Evolutionary conservation across 2,113 vertebrate species (phyloP), one percentile per base, ranked within the genome.

Genomic region (Dipodomys spectabilis): DNA sequence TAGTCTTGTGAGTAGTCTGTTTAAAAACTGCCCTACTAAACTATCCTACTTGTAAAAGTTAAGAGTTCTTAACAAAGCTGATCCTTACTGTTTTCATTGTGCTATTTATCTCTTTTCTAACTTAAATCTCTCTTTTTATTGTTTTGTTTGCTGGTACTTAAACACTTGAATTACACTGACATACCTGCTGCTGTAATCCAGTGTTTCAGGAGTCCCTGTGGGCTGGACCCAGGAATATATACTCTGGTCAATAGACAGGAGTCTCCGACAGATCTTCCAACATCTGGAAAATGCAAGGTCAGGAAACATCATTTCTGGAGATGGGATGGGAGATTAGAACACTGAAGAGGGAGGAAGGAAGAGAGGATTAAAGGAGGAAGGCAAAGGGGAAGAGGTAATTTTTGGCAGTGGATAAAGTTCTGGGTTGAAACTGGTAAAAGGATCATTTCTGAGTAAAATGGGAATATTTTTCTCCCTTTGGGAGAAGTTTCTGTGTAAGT

Each of bases 261-360:
- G 44, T 83, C 79, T 96, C 90, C 92, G 79, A 77, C 85, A 95
- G 65, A 96, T 97, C 75, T 92, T 92, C n/a, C 53, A 88, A 28
- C 72, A 95, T 18, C 64, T 97, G 86, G 88, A 97, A 80, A 95
- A 39, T 81, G 69, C 91, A 92, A 97, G 97, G 96, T 97, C 71
- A 94, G 94, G 30, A 23, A 78, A 84, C 27, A 18, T 60, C 45
- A 13, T 86, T 92, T 94, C 83, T 60, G 18, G 78, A 35, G 82
- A 22, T n/a, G 25, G n/a, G 12, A 13, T 5, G 94, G 20, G 81
- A 92, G 69, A 11, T 25, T 64, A 89, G 69, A 86, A n/a, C 2
- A 71, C 53, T 69, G 60, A 86, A 57, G 44, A 67, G n/a, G n/a
- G 13, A 35, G 20, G 30, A 12, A 32, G 64, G 79, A 57, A 57